Conservation (phyloP, 1,140 invertebrate species). For the Teleogryllus occipitalis region DNA sequence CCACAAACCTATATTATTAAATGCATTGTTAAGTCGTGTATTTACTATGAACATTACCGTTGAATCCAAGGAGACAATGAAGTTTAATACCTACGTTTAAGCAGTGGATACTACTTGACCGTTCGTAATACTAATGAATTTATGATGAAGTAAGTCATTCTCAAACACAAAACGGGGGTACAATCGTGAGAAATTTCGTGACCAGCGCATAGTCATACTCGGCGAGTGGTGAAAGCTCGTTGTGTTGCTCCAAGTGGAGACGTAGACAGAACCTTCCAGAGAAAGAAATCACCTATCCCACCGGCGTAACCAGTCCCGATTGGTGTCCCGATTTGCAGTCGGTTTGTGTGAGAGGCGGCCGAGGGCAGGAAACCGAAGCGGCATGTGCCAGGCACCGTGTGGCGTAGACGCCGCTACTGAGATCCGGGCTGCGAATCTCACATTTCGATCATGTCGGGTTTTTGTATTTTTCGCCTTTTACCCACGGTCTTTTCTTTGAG, state of each 20-base stretch:
- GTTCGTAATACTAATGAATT: neutral
- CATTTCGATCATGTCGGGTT: too few species aligned
- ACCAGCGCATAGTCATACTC: neutral
- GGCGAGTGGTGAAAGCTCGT: neutral
- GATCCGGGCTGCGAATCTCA: too few species aligned
- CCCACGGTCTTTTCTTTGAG: too few species aligned
- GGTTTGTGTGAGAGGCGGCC: neutral
- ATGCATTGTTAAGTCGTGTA: too few species aligned
- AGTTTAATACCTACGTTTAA: neutral
- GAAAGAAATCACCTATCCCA: neutral
- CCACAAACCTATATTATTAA: too few species aligned
- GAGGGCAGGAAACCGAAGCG: too few species aligned
- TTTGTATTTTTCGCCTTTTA: too few species aligned
- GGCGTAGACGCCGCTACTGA: too few species aligned
- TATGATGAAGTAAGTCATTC: neutral
- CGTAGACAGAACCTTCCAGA: neutral
- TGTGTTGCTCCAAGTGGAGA: neutral
- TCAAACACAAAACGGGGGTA: neutral
- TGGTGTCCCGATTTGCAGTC: neutral
- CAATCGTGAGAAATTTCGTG: neutral
- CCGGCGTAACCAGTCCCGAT: neutral
- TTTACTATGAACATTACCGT: too few species aligned
- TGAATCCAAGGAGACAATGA: neutral
- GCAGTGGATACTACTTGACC: neutral
- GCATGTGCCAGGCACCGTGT: too few species aligned